Conservation (phyloP, 2,888 invertebrate species). For the Nasonia oneida region DNA sequence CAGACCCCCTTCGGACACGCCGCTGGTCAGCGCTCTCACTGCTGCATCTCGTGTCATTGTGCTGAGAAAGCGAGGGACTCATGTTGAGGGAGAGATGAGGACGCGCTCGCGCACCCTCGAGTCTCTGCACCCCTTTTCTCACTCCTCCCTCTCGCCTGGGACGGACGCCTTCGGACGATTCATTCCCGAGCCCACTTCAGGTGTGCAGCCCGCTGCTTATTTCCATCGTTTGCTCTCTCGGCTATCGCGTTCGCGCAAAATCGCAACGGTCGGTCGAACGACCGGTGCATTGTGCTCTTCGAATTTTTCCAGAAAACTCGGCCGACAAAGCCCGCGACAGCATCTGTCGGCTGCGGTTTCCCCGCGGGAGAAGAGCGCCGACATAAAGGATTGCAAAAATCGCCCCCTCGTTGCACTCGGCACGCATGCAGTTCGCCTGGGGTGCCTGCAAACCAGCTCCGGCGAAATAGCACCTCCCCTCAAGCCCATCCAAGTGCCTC, state of each 20-base stretch:
- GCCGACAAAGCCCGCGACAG: not conserved
- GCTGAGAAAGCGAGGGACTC: not conserved
- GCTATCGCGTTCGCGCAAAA: not conserved
- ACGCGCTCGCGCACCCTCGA: conserved; percentile 7
- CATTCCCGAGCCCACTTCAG: not conserved
- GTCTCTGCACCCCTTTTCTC: conserved; percentile 34
- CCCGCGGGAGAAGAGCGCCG: not conserved
- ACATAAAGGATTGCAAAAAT: not conserved
- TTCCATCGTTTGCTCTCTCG: not conserved
- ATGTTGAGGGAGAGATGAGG: not conserved
- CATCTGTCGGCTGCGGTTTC: conserved; percentile 30
- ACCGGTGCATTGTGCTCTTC: not conserved
- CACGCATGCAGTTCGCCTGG: not conserved
- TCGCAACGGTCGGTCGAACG: not conserved
- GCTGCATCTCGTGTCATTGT: conserved; percentile 31
- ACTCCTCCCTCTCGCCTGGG: conserved; percentile 4
- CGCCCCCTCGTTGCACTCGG: not conserved
- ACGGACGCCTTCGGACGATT: not conserved
- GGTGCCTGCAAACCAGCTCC: not conserved
- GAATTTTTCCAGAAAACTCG: conserved; percentile 42
- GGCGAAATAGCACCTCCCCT: conserved; percentile 20
- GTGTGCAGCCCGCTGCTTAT: not conserved
- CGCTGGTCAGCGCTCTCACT: not conserved
- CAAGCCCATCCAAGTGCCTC: not conserved
- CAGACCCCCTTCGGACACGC: conserved; percentile 18